Base-by-base conservation (phyloP, 2,888 invertebrate species). In the Tetragonula carbonaria region DNA sequence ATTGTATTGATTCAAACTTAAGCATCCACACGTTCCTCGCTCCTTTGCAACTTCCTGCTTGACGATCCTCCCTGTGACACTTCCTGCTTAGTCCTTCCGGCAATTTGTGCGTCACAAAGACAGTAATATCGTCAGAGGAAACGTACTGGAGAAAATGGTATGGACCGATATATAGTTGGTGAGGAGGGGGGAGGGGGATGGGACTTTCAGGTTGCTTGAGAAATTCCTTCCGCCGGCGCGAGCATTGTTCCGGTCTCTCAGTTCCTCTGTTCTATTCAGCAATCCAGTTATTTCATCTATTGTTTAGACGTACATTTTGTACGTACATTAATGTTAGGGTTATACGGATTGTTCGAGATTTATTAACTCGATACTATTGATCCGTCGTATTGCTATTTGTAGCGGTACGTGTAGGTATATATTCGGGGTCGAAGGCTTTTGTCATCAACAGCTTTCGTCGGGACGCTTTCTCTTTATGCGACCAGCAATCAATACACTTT, bases 1-100 rank as follows among this genome's bases (percentile, higher is more conserved):
- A 93, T 93, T 92, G 93, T 94, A 94, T 94, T 94, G 94, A 94
- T 94, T 94, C 93, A 94, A 93, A 92, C 91, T 92, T 91, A 91
- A 90, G 90, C 88, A 91, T 91, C 89, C 88, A 88, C 85, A 85
- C 88, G 88, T 91, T 91, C 80, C 87, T 90, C 89, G 86, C 87
- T 87, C 87, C 88, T 86, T 88, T 82, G 82, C 71, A 76, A 82
- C 88, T 88, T 90, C 86, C 89, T 81, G 78, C 74, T 80, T 77
- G 78, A 67, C 80, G 74, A 74, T 72, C 62, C 62, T 83, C 59
- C 55, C 65, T 59, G 65, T 72, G 72, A 77, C 45, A 57, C 50
- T 87, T 85, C 59, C 65, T 74, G 63, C 53, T 62, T 57, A 16
- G 51, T 84, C 62, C 80, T 84, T 84, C 76, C 71, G 70, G 51